Evolutionary conservation across 2,113 vertebrate species (phyloP), one percentile per base, ranked within the genome.

Genomic region (Nestor notabilis): DNA sequence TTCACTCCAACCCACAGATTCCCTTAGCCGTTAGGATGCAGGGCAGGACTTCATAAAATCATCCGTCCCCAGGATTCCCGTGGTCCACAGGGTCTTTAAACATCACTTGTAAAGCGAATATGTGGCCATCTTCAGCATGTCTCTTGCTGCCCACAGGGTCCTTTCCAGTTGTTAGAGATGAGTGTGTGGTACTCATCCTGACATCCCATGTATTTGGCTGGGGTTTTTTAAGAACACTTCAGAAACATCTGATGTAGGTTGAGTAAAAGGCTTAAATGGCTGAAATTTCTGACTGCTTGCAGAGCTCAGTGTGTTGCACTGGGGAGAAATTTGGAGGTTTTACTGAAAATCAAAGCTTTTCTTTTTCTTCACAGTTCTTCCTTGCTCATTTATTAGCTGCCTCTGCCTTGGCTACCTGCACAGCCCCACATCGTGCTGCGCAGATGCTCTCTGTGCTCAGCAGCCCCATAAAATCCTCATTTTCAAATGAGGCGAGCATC

Each of bases 401-500:
- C 44, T 95, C 58, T 24, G 20, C 41, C 50, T 76, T 28, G 85
- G 31, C 63, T 91, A 49, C 50, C 89, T 94, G 82, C 79, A 27
- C 8, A 66, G 37, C 25, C 24, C 43, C 89, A 71, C 3, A 3
- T 66, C n/a, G 7, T 11, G 1, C 12, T 64, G 43, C 6, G 8
- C 69, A 68, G 76, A 78, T 56, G 83, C 29, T 94, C 43, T 83
- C 50, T 3, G 1, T 65, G 64, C 83, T 88, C 55, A 60, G 55
- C 79, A 92, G 64, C 76, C 27, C 82, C 43, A 61, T 77, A 60
- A 91, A 75, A 60, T 5, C 69, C 65, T 68, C 76, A 63, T 89
- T 94, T 95, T 89, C 80, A 89, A 92, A 94, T 39, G 10, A 95
- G 79, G 55, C 0, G 5, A 74, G 88, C 5, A 7, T 94, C 80